phyloP scores from a whole-genome alignment of 2,797 vertebrate genomes.

The Pangasius larnaudii region DNA sequence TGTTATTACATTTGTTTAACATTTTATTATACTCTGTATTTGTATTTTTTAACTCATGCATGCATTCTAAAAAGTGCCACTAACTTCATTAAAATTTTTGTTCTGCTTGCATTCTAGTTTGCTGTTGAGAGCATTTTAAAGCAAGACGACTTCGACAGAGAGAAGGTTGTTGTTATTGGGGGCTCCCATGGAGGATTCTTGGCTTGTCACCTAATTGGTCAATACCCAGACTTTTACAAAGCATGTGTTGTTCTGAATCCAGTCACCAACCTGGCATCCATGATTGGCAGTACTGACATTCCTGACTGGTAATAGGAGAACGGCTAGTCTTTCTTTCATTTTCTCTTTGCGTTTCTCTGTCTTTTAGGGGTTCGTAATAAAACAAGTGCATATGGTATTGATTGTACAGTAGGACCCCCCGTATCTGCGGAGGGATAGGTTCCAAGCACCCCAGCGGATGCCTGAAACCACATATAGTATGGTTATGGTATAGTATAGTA shows the following conservation, averaged over 20 bases:
- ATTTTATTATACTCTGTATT: not conserved
- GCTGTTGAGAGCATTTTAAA: constrained; percentile 86
- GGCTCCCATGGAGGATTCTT: constrained; percentile 96
- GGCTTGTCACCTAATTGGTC: constrained; percentile 92
- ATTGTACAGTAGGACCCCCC: not conserved
- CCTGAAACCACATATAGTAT: too few species aligned
- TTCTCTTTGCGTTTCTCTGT: too few species aligned
- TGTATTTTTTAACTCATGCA: not conserved
- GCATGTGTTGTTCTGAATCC: constrained; percentile 90
- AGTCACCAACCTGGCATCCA: constrained; percentile 89
- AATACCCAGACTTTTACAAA: constrained; percentile 88
- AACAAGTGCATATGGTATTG: not conserved
- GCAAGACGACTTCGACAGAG: constrained; percentile 71
- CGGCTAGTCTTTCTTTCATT: not conserved
- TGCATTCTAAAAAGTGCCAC: not conserved
- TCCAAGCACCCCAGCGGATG: too few species aligned
- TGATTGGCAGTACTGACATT: constrained; percentile 90
- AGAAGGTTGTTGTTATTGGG: constrained; percentile 83
- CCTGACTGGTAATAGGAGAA: constrained; percentile 88
- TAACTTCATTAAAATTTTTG: not conserved
- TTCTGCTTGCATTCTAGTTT: constrained; percentile 65
- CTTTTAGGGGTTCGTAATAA: not conserved
- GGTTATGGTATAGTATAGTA: too few species aligned
- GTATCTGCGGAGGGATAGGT: too few species aligned
- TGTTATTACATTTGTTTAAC: not conserved